Percentiles rank a stretch among this genome's conserved stretches.
Conservation (phyloP, 2,113 vertebrate genomes). For the Indicator indicator region DNA sequence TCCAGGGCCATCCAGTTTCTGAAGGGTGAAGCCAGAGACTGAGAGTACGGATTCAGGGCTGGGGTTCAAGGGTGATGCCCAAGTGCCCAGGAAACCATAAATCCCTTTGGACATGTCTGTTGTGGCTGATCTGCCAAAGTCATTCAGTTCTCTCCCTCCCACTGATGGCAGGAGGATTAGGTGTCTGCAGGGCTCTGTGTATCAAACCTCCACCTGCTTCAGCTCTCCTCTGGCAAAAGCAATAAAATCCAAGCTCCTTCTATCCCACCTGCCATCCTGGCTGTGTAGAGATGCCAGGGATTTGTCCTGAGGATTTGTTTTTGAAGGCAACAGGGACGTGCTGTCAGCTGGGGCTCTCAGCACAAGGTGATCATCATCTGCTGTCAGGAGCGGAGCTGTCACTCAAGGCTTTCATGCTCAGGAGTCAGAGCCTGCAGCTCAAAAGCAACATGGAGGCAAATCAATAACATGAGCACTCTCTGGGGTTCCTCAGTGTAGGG, state of each 20-base stretch:
- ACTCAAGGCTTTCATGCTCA: neutral
- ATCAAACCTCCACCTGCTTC: neutral
- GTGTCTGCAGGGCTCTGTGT: neutral
- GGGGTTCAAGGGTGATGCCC: neutral
- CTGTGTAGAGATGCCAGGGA: neutral
- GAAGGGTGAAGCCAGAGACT: neutral
- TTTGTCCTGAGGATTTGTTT: conserved; percentile 11
- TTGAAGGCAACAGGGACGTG: neutral
- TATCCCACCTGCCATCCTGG: neutral
- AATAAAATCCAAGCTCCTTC: neutral
- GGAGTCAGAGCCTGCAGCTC: neutral
- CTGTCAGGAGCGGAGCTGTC: neutral
- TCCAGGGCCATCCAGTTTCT: neutral
- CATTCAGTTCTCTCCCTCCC: neutral
- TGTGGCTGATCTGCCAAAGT: neutral
- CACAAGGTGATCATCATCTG: neutral
- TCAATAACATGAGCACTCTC: neutral
- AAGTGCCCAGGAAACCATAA: neutral
- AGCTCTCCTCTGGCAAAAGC: neutral
- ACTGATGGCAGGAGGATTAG: neutral
- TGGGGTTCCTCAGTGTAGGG: neutral
- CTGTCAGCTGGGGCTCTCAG: neutral
- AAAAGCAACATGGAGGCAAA: neutral
- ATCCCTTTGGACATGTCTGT: neutral
- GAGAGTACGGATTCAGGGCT: neutral